Evolutionary conservation across 2,888 invertebrate genomes (phyloP).

Genomic region (Steromphala cineraria): DNA sequence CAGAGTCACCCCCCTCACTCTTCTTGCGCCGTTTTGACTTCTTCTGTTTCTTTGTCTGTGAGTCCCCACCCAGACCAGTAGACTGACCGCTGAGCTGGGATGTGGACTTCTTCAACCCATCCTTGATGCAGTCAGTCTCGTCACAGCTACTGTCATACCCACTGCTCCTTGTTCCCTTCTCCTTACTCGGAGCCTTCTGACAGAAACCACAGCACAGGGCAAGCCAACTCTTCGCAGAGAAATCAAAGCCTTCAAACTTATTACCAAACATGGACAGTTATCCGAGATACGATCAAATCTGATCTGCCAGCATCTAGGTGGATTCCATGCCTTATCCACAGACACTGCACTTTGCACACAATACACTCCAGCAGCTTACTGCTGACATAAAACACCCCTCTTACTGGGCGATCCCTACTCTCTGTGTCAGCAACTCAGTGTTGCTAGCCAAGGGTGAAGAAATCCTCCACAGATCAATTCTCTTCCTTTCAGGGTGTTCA

Average conservation of each 20-base stretch:
- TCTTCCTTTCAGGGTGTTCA: no score
- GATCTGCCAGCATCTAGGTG: no score
- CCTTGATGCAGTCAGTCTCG: slow-evolving; percentile 14
- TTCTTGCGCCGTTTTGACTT: not conserved
- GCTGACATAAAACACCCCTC: no score
- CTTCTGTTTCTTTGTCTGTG: not conserved
- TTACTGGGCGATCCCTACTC: no score
- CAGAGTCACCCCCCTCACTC: not conserved
- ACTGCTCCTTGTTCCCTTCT: not conserved
- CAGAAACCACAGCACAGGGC: slow-evolving; percentile 35
- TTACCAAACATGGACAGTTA: slow-evolving; percentile 32
- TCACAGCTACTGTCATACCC: slow-evolving; percentile 22
- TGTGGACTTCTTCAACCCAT: not conserved
- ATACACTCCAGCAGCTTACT: no score
- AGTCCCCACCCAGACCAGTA: not conserved
- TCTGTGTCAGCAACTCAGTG: no score
- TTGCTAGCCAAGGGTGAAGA: no score
- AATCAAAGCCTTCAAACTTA: slow-evolving; percentile 31
- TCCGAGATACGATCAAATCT: not conserved
- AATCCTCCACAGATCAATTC: no score
- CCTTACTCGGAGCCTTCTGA: not conserved
- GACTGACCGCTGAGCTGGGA: not conserved
- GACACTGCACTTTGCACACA: no score
- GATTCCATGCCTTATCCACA: no score
- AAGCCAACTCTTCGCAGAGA: slow-evolving; percentile 28